phyloP scores from a whole-genome alignment of 2,797 vertebrate genomes.

The Neosalanx taihuensis region DNA sequence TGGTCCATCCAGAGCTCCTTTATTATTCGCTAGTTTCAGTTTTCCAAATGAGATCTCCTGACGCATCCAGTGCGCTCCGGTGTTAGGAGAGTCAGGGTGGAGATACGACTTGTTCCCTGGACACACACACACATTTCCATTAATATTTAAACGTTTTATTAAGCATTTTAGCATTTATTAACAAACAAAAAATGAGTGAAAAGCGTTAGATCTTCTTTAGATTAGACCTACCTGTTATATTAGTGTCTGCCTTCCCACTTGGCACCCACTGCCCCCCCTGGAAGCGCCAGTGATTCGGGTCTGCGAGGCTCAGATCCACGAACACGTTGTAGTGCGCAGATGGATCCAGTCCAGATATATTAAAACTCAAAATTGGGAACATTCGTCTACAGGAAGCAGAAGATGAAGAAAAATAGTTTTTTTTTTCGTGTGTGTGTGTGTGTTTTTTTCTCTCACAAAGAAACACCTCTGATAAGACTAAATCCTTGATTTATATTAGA shows the following conservation, averaged over 20 bases:
- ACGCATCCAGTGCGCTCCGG: conserved; percentile 84
- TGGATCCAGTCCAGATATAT: conserved; percentile 82
- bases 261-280: conserved; percentile 86
- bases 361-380: conserved; percentile 86
- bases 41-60: conserved; percentile 86
- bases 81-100: conserved; percentile 85
- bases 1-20: conserved; percentile 82
- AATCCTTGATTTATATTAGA: no score
- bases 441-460: no score
- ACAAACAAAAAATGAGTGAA: background rate
- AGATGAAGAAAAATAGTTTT: background rate
- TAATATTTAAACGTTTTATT: background rate
- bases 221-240: conserved; percentile 55
- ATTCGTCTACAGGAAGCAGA: conserved; percentile 70
- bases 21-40: conserved; percentile 84
- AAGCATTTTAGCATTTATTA: background rate
- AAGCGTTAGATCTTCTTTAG: background rate
- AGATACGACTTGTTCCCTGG: conserved; percentile 81
- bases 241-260: conserved; percentile 84
- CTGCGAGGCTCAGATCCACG: conserved; percentile 84
- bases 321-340: conserved; percentile 85
- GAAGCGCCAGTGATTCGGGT: conserved; percentile 85
- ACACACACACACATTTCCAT: background rate
- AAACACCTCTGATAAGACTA: background rate
- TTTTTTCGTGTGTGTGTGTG: no score